Conservation (phyloP, 1,140 invertebrate genomes). For the Sinonovacula constricta region DNA sequence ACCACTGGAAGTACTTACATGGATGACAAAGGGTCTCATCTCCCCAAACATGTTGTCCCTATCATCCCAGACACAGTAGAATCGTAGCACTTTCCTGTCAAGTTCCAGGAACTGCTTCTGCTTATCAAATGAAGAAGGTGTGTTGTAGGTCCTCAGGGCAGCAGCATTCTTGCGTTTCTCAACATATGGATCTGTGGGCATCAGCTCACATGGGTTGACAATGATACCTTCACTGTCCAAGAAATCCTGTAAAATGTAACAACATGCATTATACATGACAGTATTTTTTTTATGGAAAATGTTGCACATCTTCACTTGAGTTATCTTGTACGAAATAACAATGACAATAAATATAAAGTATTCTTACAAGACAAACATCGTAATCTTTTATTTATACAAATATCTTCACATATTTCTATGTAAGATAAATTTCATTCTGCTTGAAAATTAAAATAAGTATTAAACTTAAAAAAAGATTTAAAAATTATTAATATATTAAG, state of each 20-base stretch:
- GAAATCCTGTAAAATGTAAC: constrained; percentile 83
- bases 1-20: constrained; percentile 77
- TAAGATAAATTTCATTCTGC: no score
- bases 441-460: no score
- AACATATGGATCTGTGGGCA: constrained; percentile 86
- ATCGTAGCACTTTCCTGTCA: constrained; percentile 82
- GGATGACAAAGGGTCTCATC: constrained; percentile 79
- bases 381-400: no score
- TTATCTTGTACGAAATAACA: no score
- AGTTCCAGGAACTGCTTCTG: constrained; percentile 78
- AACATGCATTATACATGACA: no score
- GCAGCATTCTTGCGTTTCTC: constrained; percentile 75
- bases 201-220: constrained; percentile 84
- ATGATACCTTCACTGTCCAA: constrained; percentile 90
- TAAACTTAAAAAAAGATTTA: no score
- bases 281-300: no score
- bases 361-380: no score
- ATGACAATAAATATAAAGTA: no score
- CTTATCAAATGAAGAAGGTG: constrained; percentile 77
- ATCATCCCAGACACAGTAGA: constrained; percentile 89
- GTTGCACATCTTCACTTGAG: no score
- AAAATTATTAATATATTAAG: no score
- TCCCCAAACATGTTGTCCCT: constrained; percentile 85
- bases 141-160: constrained; percentile 74
- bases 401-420: no score